These are phyloP conservation scores for Melospiza georgiana DNA, from an alignment of 2,113 vertebrate genomes.

Conservation along the genomic window DNA sequence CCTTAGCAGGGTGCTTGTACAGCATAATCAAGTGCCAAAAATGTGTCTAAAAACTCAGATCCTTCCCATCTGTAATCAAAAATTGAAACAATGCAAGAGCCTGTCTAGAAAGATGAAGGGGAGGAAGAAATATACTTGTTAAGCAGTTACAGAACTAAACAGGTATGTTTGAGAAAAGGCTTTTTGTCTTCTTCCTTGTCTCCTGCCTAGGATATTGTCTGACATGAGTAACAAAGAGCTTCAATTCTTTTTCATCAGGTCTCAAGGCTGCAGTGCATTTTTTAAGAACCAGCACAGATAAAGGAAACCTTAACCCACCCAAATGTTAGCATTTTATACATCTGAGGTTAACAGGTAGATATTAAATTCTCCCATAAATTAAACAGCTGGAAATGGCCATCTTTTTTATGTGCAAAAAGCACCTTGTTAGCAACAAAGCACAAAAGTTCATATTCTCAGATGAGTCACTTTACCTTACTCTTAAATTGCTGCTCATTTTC, in stretches of 20 bases:
- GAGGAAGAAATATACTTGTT: not conserved
- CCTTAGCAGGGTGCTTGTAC: not conserved
- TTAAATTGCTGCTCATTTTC: conserved; percentile 2
- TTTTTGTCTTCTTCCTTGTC: not conserved
- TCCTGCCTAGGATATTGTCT: not conserved
- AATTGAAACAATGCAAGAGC: not conserved
- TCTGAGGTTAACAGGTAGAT: not conserved
- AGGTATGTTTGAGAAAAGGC: not conserved
- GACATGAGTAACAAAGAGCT: not conserved
- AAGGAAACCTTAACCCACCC: not conserved
- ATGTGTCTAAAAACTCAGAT: not conserved
- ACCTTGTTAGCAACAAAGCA: conserved; percentile 30
- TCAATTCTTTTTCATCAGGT: not conserved
- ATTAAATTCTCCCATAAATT: conserved; percentile 8
- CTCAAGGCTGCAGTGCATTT: not conserved
- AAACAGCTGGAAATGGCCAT: conserved; percentile 18
- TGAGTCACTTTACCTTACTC: conserved; percentile 1
- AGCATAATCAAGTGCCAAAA: not conserved
- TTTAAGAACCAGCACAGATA: not conserved
- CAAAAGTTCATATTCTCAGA: conserved; percentile 19
- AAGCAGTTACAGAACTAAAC: not conserved
- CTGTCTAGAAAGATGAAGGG: not conserved
- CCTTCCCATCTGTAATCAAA: not conserved
- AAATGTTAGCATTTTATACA: not conserved
- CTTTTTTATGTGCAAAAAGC: not conserved